phyloP scores from a whole-genome alignment of 2,888 invertebrate genomes.

The Phortica magna region DNA sequence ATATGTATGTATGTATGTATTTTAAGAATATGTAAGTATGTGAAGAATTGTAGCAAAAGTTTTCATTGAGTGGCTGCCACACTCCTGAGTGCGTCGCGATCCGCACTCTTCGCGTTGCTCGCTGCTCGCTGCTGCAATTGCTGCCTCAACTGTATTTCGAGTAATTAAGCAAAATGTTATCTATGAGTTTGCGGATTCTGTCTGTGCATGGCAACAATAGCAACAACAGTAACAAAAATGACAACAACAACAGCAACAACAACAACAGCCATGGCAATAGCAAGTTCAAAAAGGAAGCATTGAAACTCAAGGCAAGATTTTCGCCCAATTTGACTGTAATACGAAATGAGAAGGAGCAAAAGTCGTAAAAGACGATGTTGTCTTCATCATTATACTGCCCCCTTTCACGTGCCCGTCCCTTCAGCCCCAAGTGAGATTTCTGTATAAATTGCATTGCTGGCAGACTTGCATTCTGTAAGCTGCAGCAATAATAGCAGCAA shows the following conservation, averaged over 20 bases:
- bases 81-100: neutral
- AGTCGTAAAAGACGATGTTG: neutral
- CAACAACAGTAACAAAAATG: conserved; percentile 34
- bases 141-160: conserved; percentile 15
- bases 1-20: too few species aligned
- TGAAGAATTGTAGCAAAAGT: neutral
- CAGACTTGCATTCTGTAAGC: neutral
- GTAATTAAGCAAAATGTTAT: conserved; percentile 32
- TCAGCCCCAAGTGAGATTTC: neutral
- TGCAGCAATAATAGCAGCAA: conserved; percentile 18
- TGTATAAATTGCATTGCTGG: neutral
- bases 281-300: conserved; percentile 15
- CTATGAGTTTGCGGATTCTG: conserved; percentile 13
- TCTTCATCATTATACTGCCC: conserved; percentile 2
- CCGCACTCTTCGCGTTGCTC: conserved; percentile 13
- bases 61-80: neutral
- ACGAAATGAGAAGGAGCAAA: conserved; percentile 5
- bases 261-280: conserved; percentile 33
- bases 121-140: neutral
- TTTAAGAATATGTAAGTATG: neutral
- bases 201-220: conserved; percentile 32
- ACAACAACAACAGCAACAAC: conserved; percentile 37
- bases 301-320: conserved; percentile 19
- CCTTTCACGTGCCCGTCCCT: neutral
- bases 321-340: conserved; percentile 13